Evolutionary conservation across 2,113 vertebrate species (phyloP), one percentile per base, ranked within the genome.

Genomic region (Amblyopsis rosae): DNA sequence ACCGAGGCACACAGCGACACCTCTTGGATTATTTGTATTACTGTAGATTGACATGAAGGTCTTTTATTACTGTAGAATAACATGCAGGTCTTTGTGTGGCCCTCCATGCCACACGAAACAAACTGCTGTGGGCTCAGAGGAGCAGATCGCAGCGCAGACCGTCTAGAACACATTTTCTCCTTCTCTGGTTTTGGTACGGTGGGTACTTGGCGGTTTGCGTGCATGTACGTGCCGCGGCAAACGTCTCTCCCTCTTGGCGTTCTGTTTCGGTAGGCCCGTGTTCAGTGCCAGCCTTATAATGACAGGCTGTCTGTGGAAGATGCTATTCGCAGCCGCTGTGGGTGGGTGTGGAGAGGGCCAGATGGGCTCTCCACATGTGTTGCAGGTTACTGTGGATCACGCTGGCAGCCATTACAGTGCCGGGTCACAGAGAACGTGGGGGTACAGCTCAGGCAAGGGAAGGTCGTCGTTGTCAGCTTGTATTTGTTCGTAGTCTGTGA

Each of bases 251-350:
- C 76, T 59, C 3, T 32, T 75, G 80, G 68, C 81, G 5, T 61
- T 76, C 54, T 65, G 73, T 65, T 79, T 77, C 3, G 75, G 71
- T 17, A 61, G 82, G 26, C 26, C 26, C 2, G 26, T 26, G 26
- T 26, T 1, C 26, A 26, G 53, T 62, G 77, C 87, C 87, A 82
- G 16, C 67, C 65, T 62, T 17, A 68, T 91, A 88, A 89, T 91
- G 87, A 91, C 79, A 88, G 89, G 11, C 75, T 80, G 77, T 76
- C 82, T 79, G 76, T 73, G 56, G 69, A 71, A 46, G 83, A 77
- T 67, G 51, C 88, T 91, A 88, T 91, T 91, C 85, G 61, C 7
- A 73, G 77, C 84, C 79, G 68, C 84, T 87, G 85, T 73, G 65
- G 79, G 77, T 77, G 77, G 75, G 62, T 13, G 0, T 72, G n/a